Evolutionary conservation across 1,140 invertebrate species (phyloP), one percentile per base, ranked within the genome.

Genomic region (Danaus plexippus): DNA sequence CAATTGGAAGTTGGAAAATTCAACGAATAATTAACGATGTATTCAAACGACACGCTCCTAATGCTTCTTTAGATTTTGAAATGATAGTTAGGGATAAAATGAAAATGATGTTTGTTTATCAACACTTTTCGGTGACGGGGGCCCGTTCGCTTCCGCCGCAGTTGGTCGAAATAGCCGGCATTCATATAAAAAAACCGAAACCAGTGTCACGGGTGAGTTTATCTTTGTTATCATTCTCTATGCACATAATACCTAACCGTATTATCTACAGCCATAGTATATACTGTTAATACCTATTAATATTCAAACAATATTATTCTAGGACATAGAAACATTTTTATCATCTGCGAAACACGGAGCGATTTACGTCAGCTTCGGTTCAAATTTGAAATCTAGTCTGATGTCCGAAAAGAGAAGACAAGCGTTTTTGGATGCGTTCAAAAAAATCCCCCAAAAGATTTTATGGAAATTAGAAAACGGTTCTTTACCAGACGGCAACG

Each of bases 381-480:
- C 90, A 0, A 87, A 89, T 67, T 59, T 88, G 9, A 74, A 77
- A 54, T 57, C 66, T 0, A 65, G 59, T 18, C 71, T 73, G 0
- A 88, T 89, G 85, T 85, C 87, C 0, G 46, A 45, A 10, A 57
- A 82, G 9, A 89, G 88, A 66, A 59, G 88, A 48, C 66, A 76
- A 41, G 64, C 86, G 3, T 88, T 92, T 62, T 62, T 88, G 9
- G 69, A 85, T 9, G 88, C 88, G 0, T 90, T 91, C 57, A 77
- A 84, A 11, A 84, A 73, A 52, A 71, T 92, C 9, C 88, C 88
- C 9, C 89, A 92, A 61, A 87, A 88, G 52, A 85, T 92, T 1
- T 54, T 92, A 9, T 92, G 90, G 90, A 92, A 92, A 71, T 89
- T 89, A 66, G 91, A 92, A 64, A 83, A 89, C 41, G 84, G 85